A percentile compares a stretch with the other conserved stretches of the same genome.
phyloP scores from a whole-genome alignment of 2,888 invertebrate genomes.

The Uropetala carovei region DNA sequence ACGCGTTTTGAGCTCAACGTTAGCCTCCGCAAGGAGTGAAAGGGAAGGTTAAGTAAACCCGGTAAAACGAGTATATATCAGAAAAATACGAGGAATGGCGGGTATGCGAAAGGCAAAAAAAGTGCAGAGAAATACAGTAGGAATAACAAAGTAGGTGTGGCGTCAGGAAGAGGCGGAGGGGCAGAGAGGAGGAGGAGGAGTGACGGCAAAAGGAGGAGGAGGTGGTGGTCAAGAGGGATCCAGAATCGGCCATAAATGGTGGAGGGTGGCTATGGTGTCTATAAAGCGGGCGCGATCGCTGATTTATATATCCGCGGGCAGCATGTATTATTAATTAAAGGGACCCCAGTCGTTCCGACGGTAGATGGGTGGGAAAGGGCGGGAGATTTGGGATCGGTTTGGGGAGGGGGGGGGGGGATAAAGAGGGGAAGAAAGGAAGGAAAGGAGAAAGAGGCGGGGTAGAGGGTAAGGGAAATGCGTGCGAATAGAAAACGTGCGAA shows the following conservation, averaged over 20 bases:
- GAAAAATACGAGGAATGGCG: no score
- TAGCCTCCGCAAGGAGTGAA: no score
- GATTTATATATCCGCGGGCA: constrained; percentile 57
- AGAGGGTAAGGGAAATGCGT: background rate
- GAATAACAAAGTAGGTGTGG: background rate
- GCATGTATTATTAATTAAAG: constrained; percentile 60
- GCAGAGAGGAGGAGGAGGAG: background rate
- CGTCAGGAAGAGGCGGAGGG: background rate
- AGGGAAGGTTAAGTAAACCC: no score
- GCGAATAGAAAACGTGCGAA: background rate
- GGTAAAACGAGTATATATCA: no score
- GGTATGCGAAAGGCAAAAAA: no score
- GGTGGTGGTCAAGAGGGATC: constrained; percentile 5
- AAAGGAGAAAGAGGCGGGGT: background rate
- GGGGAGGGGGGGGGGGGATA: background rate
- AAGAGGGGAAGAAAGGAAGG: background rate
- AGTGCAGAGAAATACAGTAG: background rate
- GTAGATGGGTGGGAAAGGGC: constrained; percentile 33
- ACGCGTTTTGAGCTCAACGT: no score
- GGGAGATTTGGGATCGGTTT: background rate
- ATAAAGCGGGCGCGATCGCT: constrained; percentile 50
- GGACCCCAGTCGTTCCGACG: background rate
- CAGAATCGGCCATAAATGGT: constrained; percentile 56
- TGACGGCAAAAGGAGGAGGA: background rate
- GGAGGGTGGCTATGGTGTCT: constrained; percentile 43